Percentiles rank a stretch among this genome's conserved stretches.
Conservation (phyloP, 1,140 invertebrate species). For the Caenorhabditis latens region DNA sequence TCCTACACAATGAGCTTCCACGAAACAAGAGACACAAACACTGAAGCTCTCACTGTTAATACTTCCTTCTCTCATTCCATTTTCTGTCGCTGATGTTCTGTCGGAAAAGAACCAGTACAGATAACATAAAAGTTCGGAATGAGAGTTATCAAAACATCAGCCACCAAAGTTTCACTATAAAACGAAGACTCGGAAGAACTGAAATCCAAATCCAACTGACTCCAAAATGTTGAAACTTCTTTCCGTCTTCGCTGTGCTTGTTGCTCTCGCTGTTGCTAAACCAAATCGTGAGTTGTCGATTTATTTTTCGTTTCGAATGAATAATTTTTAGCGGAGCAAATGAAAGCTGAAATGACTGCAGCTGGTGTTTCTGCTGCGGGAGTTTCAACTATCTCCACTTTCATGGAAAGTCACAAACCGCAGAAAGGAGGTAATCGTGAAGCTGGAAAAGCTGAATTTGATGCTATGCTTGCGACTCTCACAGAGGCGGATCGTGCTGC, state of each 20-base stretch:
- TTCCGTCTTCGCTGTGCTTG: not conserved
- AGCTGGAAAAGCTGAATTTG: conserved; percentile 17
- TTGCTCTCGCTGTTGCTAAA: not conserved
- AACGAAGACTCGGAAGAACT: not conserved
- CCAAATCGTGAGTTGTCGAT: not conserved
- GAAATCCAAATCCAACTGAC: not conserved
- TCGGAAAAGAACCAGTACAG: not conserved
- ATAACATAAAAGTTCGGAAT: conserved; percentile 13
- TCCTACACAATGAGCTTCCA: too few relatives aligned
- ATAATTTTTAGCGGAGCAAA: not conserved
- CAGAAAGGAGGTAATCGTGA: conserved; percentile 14
- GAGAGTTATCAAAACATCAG: conserved; percentile 11
- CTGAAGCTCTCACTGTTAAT: too few relatives aligned
- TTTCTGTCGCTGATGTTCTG: conserved; percentile 30
- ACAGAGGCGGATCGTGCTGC: conserved; percentile 6
- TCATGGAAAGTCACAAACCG: conserved; percentile 25
- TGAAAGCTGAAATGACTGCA: conserved; percentile 36
- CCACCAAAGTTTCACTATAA: not conserved
- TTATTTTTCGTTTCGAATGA: too few relatives aligned
- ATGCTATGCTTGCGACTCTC: conserved; percentile 10
- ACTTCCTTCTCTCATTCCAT: too few relatives aligned
- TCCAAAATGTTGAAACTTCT: not conserved
- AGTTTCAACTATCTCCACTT: not conserved
- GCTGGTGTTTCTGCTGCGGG: conserved; percentile 22
- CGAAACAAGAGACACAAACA: too few relatives aligned